Conservation (phyloP, 2,888 invertebrate species). For the Creontiades dilutus region DNA sequence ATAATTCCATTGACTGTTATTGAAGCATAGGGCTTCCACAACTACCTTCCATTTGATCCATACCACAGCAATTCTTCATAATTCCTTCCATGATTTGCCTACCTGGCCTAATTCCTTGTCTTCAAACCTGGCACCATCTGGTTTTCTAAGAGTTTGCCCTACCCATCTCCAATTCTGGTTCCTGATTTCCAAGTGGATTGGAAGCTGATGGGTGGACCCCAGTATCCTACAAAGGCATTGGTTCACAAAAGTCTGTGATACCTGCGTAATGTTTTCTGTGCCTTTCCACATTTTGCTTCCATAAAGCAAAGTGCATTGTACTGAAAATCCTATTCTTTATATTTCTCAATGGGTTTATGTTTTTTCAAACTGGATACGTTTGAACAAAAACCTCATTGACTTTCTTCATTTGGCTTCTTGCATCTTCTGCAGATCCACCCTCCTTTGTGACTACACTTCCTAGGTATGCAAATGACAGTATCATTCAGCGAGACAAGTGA, state of each 20-base stretch:
- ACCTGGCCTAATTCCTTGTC: constrained; percentile 7
- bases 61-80: background rate
- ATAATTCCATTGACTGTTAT: too few relatives aligned
- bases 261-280: constrained; percentile 18
- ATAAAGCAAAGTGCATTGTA: too few relatives aligned
- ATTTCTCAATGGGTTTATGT: too few relatives aligned
- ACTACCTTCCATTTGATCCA: background rate
- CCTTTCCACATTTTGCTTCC: constrained; percentile 64
- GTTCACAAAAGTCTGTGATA: constrained; percentile 37
- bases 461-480: too few relatives aligned
- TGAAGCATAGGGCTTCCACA: too few relatives aligned
- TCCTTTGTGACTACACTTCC: too few relatives aligned
- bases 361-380: too few relatives aligned
- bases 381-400: too few relatives aligned
- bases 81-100: background rate
- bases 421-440: too few relatives aligned
- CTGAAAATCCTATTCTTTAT: too few relatives aligned
- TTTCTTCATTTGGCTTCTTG: too few relatives aligned
- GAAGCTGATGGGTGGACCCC: constrained; percentile 34
- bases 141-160: constrained; percentile 28
- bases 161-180: constrained; percentile 50
- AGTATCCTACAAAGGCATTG: constrained; percentile 36
- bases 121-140: background rate
- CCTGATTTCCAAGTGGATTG: constrained; percentile 30
- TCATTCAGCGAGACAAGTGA: too few relatives aligned